These are phyloP conservation scores for Rhabdophis nuchalis DNA, from an alignment of 2,797 vertebrate genomes.

Conservation along the genomic window DNA sequence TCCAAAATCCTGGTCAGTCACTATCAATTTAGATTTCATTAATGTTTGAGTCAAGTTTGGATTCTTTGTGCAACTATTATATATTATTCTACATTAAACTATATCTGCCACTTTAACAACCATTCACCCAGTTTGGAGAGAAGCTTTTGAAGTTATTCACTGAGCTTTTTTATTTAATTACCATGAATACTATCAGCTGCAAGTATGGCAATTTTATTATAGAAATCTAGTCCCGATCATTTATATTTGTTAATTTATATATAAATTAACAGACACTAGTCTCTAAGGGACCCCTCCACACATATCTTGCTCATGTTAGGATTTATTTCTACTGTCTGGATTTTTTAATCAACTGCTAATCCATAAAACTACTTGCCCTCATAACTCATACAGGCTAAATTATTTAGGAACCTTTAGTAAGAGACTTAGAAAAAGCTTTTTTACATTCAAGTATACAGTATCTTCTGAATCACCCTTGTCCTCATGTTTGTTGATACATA, in stretches of 20 bases:
- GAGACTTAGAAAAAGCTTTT: background rate
- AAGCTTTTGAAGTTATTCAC: background rate
- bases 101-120: background rate
- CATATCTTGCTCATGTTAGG: background rate
- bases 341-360: background rate
- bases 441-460: background rate
- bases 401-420: background rate
- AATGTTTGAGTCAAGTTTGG: background rate
- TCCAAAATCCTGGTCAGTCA: background rate
- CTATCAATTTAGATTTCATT: background rate
- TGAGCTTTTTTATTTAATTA: background rate
- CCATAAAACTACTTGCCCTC: background rate
- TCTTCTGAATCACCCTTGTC: background rate
- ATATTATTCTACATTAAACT: background rate
- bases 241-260: background rate
- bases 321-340: background rate
- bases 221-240: background rate
- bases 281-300: background rate
- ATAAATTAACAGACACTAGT: background rate
- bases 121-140: background rate
- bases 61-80: background rate
- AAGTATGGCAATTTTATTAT: background rate
- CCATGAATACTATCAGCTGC: background rate
- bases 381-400: background rate
- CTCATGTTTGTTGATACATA: background rate